phyloP scores from a whole-genome alignment of 2,888 invertebrate genomes.

The Sesia apiformis region DNA sequence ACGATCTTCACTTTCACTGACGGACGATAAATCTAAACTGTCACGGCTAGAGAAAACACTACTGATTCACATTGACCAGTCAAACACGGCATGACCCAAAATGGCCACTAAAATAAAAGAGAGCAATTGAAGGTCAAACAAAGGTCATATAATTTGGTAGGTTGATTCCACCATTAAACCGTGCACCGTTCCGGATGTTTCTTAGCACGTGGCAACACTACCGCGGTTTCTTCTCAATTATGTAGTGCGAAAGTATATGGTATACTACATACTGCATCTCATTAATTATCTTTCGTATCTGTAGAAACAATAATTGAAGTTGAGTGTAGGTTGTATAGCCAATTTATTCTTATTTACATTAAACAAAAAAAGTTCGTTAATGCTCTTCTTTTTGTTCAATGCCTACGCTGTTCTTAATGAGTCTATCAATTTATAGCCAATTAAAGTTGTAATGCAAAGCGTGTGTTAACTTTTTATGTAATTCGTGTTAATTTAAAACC shows the following conservation, averaged over 20 bases:
- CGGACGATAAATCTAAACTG: conserved; percentile 44
- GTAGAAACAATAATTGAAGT: conserved; percentile 28
- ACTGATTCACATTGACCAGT: neutral
- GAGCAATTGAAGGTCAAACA: too few species aligned
- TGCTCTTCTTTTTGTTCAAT: too few species aligned
- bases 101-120: neutral
- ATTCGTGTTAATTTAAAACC: too few species aligned
- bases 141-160: too few species aligned
- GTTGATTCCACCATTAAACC: too few species aligned
- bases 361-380: too few species aligned
- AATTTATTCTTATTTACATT: conserved; percentile 16
- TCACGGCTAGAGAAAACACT: conserved; percentile 35
- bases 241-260: neutral
- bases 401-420: too few species aligned
- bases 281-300: conserved; percentile 22
- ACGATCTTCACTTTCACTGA: conserved; percentile 54
- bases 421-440: too few species aligned
- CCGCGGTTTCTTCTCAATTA: neutral
- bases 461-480: too few species aligned
- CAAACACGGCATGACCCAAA: neutral
- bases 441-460: too few species aligned
- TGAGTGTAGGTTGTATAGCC: conserved; percentile 18
- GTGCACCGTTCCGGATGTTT: too few species aligned
- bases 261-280: neutral
- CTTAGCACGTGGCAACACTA: neutral